Percentiles rank a stretch among this genome's conserved stretches.
phyloP scores from a whole-genome alignment of 1,140 invertebrate species.

The Doryteuthis pealeii region DNA sequence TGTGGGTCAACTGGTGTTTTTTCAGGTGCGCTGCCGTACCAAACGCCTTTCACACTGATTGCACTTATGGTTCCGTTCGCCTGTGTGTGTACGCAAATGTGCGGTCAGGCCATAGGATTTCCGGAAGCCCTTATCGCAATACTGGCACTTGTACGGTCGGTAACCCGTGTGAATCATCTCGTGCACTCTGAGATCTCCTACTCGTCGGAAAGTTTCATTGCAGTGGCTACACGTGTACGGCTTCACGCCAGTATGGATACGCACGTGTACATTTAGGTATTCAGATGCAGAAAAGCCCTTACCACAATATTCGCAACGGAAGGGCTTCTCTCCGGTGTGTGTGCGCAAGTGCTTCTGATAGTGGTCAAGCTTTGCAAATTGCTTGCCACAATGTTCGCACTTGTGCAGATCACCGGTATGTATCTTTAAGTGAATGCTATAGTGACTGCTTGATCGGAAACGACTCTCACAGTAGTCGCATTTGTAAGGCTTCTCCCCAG shows the following conservation, averaged over 20 bases:
- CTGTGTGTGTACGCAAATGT: slow-evolving; percentile 65
- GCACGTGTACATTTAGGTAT: slow-evolving; percentile 23
- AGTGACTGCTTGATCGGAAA: slow-evolving; percentile 48
- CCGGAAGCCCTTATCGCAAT: slow-evolving; percentile 36
- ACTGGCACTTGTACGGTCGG: slow-evolving; percentile 34
- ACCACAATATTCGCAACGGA: slow-evolving; percentile 62
- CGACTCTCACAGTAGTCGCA: neutral
- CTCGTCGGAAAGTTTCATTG: slow-evolving; percentile 22
- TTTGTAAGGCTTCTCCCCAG: slow-evolving; percentile 16
- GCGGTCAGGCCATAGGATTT: slow-evolving; percentile 68
- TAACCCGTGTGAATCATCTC: slow-evolving; percentile 30
- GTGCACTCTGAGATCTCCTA: slow-evolving; percentile 11
- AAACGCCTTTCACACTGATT: slow-evolving; percentile 31
- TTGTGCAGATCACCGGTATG: slow-evolving; percentile 74
- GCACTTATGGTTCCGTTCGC: slow-evolving; percentile 74
- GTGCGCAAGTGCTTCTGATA: slow-evolving; percentile 63
- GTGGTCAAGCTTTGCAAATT: slow-evolving; percentile 19
- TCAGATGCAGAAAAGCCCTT: slow-evolving; percentile 16
- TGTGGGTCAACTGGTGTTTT: slow-evolving; percentile 27
- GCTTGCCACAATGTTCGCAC: slow-evolving; percentile 17
- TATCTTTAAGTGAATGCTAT: slow-evolving; percentile 89
- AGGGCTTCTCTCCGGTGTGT: slow-evolving; percentile 74
- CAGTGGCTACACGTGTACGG: slow-evolving; percentile 26
- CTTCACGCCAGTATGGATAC: slow-evolving; percentile 20
- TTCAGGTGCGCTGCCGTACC: slow-evolving; percentile 18